phyloP scores from a whole-genome alignment of 2,888 invertebrate species.

The Marronus borbonicus region DNA sequence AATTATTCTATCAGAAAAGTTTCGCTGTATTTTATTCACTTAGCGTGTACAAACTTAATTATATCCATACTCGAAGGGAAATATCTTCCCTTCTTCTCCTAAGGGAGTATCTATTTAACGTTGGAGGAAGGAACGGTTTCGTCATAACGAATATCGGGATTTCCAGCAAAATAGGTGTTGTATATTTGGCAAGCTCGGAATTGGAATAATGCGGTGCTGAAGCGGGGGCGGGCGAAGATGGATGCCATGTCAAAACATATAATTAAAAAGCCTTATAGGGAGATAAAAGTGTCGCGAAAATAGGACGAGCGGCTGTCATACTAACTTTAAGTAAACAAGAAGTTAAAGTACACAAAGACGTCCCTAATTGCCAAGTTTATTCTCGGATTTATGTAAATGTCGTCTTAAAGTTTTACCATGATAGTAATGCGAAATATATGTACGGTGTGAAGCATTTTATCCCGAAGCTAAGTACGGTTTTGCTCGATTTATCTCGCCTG shows the following conservation, averaged over 20 bases:
- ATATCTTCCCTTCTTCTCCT: too few relatives aligned
- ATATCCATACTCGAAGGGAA: constrained; percentile 6
- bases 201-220: neutral
- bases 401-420: too few relatives aligned
- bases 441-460: too few relatives aligned
- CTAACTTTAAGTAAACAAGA: neutral
- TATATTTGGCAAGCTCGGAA: neutral
- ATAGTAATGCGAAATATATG: too few relatives aligned
- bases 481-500: too few relatives aligned
- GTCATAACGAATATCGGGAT: constrained; percentile 9
- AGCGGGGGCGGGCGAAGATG: neutral
- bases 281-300: neutral
- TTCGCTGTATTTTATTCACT: constrained; percentile 25
- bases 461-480: too few relatives aligned
- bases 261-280: neutral
- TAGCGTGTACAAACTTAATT: constrained; percentile 27
- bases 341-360: neutral
- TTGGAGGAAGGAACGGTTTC: neutral
- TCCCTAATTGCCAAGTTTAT: neutral
- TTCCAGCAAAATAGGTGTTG: neutral
- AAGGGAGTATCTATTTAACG: constrained; percentile 11
- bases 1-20: constrained; percentile 14
- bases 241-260: neutral
- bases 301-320: neutral
- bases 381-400: neutral